Evolutionary conservation across 1,140 invertebrate genomes (phyloP), one percentile per base, ranked within the genome.

Genomic region (Drosophila micromelanica): DNA sequence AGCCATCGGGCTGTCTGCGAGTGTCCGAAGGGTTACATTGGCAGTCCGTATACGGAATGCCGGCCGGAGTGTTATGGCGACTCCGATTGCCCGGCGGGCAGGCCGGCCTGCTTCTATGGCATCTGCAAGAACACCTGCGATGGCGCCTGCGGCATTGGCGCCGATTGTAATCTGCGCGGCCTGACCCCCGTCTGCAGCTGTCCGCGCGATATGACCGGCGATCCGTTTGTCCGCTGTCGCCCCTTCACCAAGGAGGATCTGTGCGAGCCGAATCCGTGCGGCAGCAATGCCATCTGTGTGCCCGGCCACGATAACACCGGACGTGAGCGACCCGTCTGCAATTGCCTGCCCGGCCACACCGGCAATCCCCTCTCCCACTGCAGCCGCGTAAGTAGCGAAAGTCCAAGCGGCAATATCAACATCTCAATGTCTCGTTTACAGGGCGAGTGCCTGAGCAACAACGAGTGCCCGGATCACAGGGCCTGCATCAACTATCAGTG

Each of bases 241-340:
- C 96, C 95, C 54, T 97, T 97, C 79, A 95, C 95, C 90, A 95
- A 95, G 80, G 96, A 94, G 79, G 96, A 97, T 86, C 93, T 97
- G 0, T 97, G 96, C 82, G 94, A 95, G 49, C 96, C 96, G 0
- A 97, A 97, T 92, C 96, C 97, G 13, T 98, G 97, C 80, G 97
- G 97, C 2, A 92, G 87, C 1, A 96, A 97, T 85, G 96, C 97
- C 12, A 93, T 96, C 57, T 98, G 97, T 78, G 94, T 95, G 27
- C 96, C 96, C 0, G 97, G 97, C 2, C 95, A 96, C 78, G 96
- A 97, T 82, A 95, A 95, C 55, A 95, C 95, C 1, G 96, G 96
- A 20, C 95, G 95, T 52, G 96, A 97, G 81, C 93, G 96, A 12
- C 97, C 97, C 11, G 90, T 92, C 35, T 92, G 91, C 71, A 97